Base-by-base conservation (phyloP, 1,140 invertebrate species). In the Diprion similis region DNA sequence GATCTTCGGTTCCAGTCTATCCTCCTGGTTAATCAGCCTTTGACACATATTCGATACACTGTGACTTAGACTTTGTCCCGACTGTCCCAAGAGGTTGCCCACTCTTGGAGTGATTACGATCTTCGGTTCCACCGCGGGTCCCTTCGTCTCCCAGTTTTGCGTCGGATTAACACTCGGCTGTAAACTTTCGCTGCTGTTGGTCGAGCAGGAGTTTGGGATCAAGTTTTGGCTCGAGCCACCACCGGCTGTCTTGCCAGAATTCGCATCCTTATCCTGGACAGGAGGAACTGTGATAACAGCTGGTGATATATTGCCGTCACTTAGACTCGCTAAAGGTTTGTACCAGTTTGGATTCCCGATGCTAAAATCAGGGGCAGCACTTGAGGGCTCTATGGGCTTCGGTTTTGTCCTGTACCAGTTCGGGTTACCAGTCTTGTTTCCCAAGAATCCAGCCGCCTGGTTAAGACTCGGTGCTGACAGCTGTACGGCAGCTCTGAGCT, bases 261-360 rank as follows among this genome's bases (percentile, higher is more conserved):
- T 37, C 6, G 24, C 24, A 37, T 37, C 24, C 24, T 37, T 37
- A 4, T 59, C 51, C n/a, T 8, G 4, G 51, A 59, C 6, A 11
- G 11, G 11, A 13, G 51, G 51, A 59, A 59, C n/a, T 4, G 51
- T 59, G 8, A 59, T 59, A 59, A 59, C 51, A 17, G 51, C 51
- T 59, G 51, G 51, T 59, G 51, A 59, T 15, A 59, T 59, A 17
- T 59, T 17, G 11, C 51, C 51, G 51, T 59, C 51, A 17, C 51
- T 59, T 6, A 13, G 51, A 17, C 51, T 59, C 51, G n/a, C 51
- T 17, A 59, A 10, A 2, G 81, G 73, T 68, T 78, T 81, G 75
- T 83, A 84, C 82, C 83, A 84, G 75, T 83, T 83, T 3, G 81
- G 80, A 73, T 84, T 84, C 2, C 80, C 81, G 15, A 80, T 78